Conservation (phyloP, 1,140 invertebrate species). For the Dendrolimus punctatus region DNA sequence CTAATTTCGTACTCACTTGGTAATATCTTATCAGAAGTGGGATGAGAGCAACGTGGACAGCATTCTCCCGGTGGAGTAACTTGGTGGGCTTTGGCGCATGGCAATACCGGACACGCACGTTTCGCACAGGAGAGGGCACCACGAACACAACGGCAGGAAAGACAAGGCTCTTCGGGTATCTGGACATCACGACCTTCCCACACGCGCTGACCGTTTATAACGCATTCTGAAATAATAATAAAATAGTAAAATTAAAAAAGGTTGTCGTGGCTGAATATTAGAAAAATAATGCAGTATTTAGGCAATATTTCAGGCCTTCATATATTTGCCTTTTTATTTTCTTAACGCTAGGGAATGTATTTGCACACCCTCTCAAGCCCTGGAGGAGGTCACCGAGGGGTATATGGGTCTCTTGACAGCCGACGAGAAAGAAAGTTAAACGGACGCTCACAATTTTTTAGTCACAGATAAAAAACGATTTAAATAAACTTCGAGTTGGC, state of each 20-base stretch:
- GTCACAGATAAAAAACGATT: no score
- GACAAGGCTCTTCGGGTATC: constrained; percentile 87
- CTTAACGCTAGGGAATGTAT: no score
- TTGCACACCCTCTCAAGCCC: no score
- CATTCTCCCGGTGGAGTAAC: constrained; percentile 81
- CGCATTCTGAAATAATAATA: constrained; percentile 75
- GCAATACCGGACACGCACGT: constrained; percentile 87
- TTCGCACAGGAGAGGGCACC: constrained; percentile 85
- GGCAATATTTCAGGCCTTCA: no score
- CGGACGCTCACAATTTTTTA: no score
- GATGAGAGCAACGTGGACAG: constrained; percentile 86
- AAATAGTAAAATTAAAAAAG: not conserved
- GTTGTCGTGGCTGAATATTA: no score
- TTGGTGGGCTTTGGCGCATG: constrained; percentile 80
- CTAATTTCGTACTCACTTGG: constrained; percentile 52
- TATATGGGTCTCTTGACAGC: no score
- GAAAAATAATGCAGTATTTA: no score
- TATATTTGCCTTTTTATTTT: no score
- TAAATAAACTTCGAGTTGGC: no score
- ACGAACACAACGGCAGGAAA: constrained; percentile 87
- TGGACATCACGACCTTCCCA: constrained; percentile 83
- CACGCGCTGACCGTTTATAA: constrained; percentile 80
- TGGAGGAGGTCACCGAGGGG: no score
- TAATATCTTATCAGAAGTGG: constrained; percentile 66
- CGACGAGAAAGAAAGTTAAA: no score